Evolutionary conservation across 2,113 vertebrate species (phyloP), one percentile per base, ranked within the genome.

Genomic region (Hirundichthys speculiger): DNA sequence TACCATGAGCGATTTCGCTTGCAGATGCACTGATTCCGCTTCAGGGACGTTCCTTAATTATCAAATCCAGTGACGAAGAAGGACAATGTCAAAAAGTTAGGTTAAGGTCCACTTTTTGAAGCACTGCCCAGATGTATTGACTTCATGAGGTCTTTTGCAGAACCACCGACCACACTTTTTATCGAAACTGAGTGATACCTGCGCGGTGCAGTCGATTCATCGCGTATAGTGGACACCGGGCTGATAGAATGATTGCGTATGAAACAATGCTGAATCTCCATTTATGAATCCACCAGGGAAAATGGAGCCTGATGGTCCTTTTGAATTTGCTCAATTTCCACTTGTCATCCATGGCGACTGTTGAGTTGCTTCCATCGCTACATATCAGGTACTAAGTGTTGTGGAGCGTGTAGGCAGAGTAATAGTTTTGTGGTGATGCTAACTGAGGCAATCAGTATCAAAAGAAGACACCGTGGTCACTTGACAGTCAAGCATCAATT

Each of bases 401-500:
- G 62, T 69, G 69, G 54, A 69, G 47, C 2, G 8, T 18, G 0
- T 39, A 46, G 55, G 43, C 73, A 13, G 41, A 46, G 61, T 64
- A n/a, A 15, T 66, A 22, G 66, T 57, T 46, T 73, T 34, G 51
- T 69, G 50, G 64, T 38, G n/a, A n/a, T n/a, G n/a, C n/a, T n/a
- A n/a, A n/a, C n/a, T n/a, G n/a, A 4, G 65, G 53, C 79, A 83
- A 79, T 72, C 69, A 53, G 54, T 20, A 8, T 24, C 6, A 60
- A n/a, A 73, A 65, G 63, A 80, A 41, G 55, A 65, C 41, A 13
- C 75, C 63, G n/a, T n/a, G 55, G 54, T 64, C 20, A 1, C 43
- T 69, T 5, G 64, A 58, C 59, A 62, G 46, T 74, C 63, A 64
- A 86, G 77, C 67, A 73, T 77, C 73, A 52, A 63, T 64, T n/a